Evolutionary conservation across 2,797 vertebrate genomes (phyloP).

Genomic region (Gadopsis bispinosus): DNA sequence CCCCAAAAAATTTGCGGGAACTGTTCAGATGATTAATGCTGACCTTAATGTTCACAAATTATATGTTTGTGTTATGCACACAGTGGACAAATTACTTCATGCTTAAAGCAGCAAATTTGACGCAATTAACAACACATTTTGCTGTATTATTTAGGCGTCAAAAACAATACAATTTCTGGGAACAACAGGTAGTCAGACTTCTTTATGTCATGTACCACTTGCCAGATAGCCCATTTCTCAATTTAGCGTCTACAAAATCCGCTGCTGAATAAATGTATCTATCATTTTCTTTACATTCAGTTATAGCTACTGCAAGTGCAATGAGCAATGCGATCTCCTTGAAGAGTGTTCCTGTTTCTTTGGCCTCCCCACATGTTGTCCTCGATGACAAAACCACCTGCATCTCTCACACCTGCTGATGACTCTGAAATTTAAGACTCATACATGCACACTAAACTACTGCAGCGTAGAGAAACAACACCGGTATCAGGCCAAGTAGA

Average conservation of each 20-base stretch:
- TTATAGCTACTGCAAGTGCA: not conserved
- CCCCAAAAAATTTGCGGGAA: not conserved
- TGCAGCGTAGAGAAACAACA: constrained; percentile 4
- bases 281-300: not conserved
- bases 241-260: not conserved
- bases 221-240: not conserved
- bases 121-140: constrained; percentile 1
- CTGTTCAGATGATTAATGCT: not conserved
- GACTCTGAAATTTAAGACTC: constrained; percentile 58
- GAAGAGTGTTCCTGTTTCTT: constrained; percentile 21
- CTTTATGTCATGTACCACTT: constrained; percentile 17
- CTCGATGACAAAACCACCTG: constrained; percentile 75
- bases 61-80: not conserved
- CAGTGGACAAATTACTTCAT: not conserved
- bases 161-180: not conserved
- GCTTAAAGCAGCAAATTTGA: constrained; percentile 48
- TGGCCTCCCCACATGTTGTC: constrained; percentile 17
- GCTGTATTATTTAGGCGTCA: constrained; percentile 35
- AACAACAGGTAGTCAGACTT: not conserved
- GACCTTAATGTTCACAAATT: not conserved
- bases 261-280: constrained; percentile 8
- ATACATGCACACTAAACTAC: constrained; percentile 10
- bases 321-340: not conserved
- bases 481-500: not conserved
- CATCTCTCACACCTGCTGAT: constrained; percentile 69